These are phyloP conservation scores for Acrocephalus scirpaceus DNA, from an alignment of 2,797 vertebrate species.

Conservation along the genomic window DNA sequence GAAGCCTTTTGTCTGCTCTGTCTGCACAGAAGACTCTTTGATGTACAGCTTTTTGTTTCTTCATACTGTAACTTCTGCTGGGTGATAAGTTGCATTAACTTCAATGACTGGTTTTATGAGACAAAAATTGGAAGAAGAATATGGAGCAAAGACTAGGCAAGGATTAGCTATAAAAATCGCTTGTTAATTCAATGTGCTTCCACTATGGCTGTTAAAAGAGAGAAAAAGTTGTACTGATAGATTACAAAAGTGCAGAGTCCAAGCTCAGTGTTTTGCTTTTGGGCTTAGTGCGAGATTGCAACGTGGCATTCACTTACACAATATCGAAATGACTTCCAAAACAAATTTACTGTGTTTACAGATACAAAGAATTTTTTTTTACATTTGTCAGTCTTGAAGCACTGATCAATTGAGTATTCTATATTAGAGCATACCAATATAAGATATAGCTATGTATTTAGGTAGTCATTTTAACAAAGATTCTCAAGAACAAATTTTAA, in stretches of 20 bases:
- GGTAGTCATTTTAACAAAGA: rapidly evolving
- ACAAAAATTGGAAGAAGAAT: background rate
- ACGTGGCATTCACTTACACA: background rate
- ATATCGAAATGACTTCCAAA: background rate
- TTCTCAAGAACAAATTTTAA: background rate
- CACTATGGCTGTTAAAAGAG: background rate
- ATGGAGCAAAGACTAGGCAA: background rate
- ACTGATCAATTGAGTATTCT: background rate
- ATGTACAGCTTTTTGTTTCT: constrained; percentile 36
- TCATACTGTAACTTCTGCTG: constrained; percentile 46
- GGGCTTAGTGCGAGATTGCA: background rate
- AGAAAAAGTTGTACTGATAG: background rate
- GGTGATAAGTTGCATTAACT: constrained; percentile 29
- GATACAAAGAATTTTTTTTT: background rate
- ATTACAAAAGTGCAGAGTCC: background rate
- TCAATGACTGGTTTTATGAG: background rate
- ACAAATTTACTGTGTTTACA: background rate
- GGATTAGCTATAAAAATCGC: background rate
- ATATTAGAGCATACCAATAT: background rate
- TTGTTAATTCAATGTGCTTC: background rate
- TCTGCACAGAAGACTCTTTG: constrained; percentile 46
- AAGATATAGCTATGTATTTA: background rate
- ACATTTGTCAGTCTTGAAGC: background rate
- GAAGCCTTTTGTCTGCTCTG: constrained; percentile 38
- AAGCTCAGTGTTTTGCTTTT: background rate